Evolutionary conservation across 2,888 invertebrate genomes (phyloP).

Genomic region (Eupithecia subumbrata): DNA sequence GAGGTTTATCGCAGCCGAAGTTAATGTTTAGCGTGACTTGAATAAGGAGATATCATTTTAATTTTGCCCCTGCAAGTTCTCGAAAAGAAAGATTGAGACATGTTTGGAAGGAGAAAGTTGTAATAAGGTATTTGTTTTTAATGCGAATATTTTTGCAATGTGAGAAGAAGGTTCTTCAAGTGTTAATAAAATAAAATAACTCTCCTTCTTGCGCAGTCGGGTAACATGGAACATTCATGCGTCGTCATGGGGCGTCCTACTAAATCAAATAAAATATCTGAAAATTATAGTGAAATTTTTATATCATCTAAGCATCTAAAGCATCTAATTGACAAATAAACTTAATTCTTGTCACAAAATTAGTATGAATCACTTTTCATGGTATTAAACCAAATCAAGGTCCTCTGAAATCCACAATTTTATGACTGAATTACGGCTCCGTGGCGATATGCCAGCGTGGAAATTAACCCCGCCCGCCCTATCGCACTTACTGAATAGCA

Average conservation of each 20-base stretch:
- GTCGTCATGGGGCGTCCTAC: no score
- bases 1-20: constrained; percentile 78
- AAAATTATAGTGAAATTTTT: no score
- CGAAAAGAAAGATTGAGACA: constrained; percentile 6
- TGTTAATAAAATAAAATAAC: background rate
- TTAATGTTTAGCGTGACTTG: constrained; percentile 83
- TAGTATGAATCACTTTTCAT: no score
- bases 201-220: no score
- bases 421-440: constrained; percentile 50
- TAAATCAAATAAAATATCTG: no score
- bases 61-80: constrained; percentile 71
- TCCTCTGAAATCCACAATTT: constrained; percentile 68
- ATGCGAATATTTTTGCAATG: constrained; percentile 43
- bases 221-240: no score
- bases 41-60: constrained; percentile 82
- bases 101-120: background rate
- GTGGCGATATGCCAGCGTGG: no score
- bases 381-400: constrained; percentile 56
- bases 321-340: constrained; percentile 41
- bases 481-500: constrained; percentile 49
- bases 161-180: constrained; percentile 10
- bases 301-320: background rate
- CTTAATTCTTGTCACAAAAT: no score
- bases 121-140: constrained; percentile 29
- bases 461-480: constrained; percentile 67